Evolutionary conservation across 1,140 invertebrate species (phyloP).

Genomic region (Potamilus streckersoni): DNA sequence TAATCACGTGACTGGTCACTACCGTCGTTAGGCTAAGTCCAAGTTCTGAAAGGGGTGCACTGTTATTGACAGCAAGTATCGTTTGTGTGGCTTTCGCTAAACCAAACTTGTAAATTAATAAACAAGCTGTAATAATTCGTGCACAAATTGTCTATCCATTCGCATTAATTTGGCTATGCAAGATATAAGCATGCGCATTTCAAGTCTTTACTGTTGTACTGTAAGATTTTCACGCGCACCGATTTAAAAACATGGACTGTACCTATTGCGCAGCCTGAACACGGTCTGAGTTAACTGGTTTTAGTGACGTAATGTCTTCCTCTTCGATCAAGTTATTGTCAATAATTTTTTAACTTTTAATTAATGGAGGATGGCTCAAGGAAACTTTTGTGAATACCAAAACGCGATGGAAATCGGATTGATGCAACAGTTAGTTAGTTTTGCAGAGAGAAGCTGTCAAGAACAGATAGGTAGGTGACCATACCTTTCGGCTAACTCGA

Average conservation of each 20-base stretch:
- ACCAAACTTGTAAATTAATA: too few relatives aligned
- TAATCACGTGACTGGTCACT: too few relatives aligned
- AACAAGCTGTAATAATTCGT: too few relatives aligned
- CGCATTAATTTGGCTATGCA: too few relatives aligned
- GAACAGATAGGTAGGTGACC: constrained; percentile 25
- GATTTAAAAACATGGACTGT: not conserved
- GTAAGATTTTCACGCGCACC: not conserved
- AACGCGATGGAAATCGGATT: constrained; percentile 24
- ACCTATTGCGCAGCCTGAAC: constrained; percentile 30
- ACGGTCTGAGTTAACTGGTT: constrained; percentile 16
- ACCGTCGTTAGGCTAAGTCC: too few relatives aligned
- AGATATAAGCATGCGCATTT: too few relatives aligned
- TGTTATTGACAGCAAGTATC: too few relatives aligned
- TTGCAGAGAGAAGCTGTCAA: constrained; percentile 3
- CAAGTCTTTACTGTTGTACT: too few relatives aligned
- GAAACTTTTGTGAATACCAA: constrained; percentile 25
- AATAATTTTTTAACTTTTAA: constrained; percentile 15
- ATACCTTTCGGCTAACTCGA: too few relatives aligned
- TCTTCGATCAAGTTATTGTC: constrained; percentile 15
- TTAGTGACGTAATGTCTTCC: constrained; percentile 32
- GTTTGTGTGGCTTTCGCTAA: too few relatives aligned
- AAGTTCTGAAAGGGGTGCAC: too few relatives aligned
- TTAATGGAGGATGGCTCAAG: constrained; percentile 25
- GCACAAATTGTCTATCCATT: too few relatives aligned
- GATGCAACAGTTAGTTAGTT: constrained; percentile 16